phyloP scores from a whole-genome alignment of 2,797 vertebrate species.

The Threskiornis aethiopicus region DNA sequence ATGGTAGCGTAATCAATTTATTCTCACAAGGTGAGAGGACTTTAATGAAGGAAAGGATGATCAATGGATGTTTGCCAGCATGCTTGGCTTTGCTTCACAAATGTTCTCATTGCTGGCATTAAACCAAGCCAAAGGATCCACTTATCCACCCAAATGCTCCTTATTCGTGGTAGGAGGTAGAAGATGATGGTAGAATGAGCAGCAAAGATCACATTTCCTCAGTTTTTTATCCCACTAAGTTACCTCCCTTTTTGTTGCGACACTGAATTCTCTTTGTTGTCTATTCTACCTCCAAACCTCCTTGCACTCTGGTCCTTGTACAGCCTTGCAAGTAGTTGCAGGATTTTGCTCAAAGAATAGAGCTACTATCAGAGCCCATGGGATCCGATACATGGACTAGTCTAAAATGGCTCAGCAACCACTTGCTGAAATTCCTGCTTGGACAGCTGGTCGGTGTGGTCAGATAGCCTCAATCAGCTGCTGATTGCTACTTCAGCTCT shows the following conservation, averaged over 20 bases:
- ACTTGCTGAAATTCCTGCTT: not conserved
- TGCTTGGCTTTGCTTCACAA: conserved; percentile 40
- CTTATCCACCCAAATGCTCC: not conserved
- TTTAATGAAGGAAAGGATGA: conserved; percentile 62
- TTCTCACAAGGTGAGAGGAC: conserved; percentile 60
- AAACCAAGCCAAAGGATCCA: conserved; percentile 30
- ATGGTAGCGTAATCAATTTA: conserved; percentile 54
- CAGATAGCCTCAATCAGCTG: not conserved
- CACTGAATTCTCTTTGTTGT: not conserved
- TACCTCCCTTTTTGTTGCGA: not conserved
- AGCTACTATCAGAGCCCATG: not conserved
- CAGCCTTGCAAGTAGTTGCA: not conserved
- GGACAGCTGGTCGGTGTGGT: not conserved
- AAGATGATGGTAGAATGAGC: not conserved
- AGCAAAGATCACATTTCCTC: not conserved
- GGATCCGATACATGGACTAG: not conserved
- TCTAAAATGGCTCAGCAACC: not conserved
- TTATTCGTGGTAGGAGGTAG: not conserved
- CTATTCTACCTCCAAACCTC: not conserved
- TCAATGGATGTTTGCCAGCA: conserved; percentile 46
- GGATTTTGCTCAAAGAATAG: not conserved
- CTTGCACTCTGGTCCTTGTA: not conserved
- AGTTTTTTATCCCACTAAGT: not conserved
- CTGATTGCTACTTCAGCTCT: not conserved
- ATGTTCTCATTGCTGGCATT: conserved; percentile 46